Evolutionary conservation across 2,797 vertebrate species (phyloP).

Genomic region (Esox lucius): DNA sequence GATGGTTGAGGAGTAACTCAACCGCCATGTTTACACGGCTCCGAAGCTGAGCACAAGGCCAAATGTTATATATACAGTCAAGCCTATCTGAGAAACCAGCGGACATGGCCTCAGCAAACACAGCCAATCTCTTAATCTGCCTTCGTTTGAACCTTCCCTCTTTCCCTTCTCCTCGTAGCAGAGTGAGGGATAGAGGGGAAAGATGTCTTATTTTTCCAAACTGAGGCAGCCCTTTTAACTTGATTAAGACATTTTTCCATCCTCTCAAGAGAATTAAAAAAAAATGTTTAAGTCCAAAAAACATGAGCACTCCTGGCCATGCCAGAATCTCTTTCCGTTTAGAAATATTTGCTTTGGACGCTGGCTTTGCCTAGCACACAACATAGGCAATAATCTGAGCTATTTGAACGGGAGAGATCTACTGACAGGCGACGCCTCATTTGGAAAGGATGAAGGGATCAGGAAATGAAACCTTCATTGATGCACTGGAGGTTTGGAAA

Average conservation of each 20-base stretch:
- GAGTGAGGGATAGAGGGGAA: constrained; percentile 50
- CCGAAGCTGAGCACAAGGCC: constrained; percentile 67
- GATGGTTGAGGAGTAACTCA: constrained; percentile 62
- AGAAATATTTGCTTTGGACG: constrained; percentile 82
- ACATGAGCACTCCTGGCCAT: constrained; percentile 66
- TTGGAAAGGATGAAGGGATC: constrained; percentile 72
- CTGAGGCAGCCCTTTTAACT: constrained; percentile 68
- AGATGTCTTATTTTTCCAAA: constrained; percentile 67
- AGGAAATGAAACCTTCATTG: constrained; percentile 75
- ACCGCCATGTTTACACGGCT: constrained; percentile 70
- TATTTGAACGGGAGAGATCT: constrained; percentile 73
- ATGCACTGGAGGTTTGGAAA: constrained; percentile 69
- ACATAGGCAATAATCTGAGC: constrained; percentile 76
- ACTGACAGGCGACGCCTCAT: constrained; percentile 72
- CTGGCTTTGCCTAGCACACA: constrained; percentile 71
- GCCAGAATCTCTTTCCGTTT: constrained; percentile 80
- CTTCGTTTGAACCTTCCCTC: constrained; percentile 61
- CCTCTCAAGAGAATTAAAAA: constrained; percentile 63
- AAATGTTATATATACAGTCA: constrained; percentile 77
- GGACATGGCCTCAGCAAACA: constrained; percentile 73
- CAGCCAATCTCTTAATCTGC: constrained; percentile 75
- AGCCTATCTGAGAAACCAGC: constrained; percentile 72
- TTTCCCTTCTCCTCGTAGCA: constrained; percentile 24
- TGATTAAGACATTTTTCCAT: constrained; percentile 67
- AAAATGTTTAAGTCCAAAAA: constrained; percentile 74